Percentiles rank a stretch among this genome's conserved stretches.
phyloP scores from a whole-genome alignment of 2,113 vertebrate species.

The Felis catus region F.catus_Fca126_mat1.0 CM031423.1:47584501-47585000 shows the following conservation, averaged over 20 bases:
- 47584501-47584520: neutral
- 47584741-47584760: conserved; percentile 72
- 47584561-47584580: neutral
- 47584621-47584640: neutral
- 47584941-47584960: conserved; percentile 86
- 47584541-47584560: neutral
- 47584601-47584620: neutral
- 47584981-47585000: conserved; percentile 91
- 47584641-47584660: neutral
- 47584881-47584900: conserved; percentile 73
- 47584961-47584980: conserved; percentile 90
- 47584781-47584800: conserved; percentile 79
- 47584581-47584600: neutral
- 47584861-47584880: conserved; percentile 9
- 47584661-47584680: conserved; percentile 43
- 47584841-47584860: neutral
- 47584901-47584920: conserved; percentile 77
- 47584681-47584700: conserved; percentile 56
- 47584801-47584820: conserved; percentile 79
- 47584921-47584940: conserved; percentile 80
- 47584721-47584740: conserved; percentile 75
- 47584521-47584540: neutral
- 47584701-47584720: conserved; percentile 65
- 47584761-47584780: conserved; percentile 76
- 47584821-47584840: conserved; percentile 15